These are phyloP conservation scores for Leuciscus idus DNA, from an alignment of 2,113 vertebrate species.

Conservation along the genomic window DNA sequence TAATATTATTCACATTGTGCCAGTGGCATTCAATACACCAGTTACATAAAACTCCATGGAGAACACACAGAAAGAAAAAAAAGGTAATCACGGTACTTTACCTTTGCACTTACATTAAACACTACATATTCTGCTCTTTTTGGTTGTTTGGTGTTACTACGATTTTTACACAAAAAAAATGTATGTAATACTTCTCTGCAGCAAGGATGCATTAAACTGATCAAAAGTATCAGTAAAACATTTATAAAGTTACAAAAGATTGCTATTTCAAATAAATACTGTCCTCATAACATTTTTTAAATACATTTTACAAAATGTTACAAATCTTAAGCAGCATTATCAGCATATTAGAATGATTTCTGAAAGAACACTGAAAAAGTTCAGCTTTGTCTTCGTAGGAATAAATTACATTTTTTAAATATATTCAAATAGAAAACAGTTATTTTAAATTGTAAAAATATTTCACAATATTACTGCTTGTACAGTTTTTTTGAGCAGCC, in stretches of 20 bases:
- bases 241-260: too few relatives aligned
- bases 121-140: not conserved
- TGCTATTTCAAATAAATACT: too few relatives aligned
- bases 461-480: not conserved
- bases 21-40: not conserved
- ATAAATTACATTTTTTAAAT: not conserved
- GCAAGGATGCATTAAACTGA: too few relatives aligned
- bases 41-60: not conserved
- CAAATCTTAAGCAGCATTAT: not conserved
- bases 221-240: too few relatives aligned
- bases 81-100: too few relatives aligned
- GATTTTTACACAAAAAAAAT: too few relatives aligned
- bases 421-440: not conserved
- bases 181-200: too few relatives aligned
- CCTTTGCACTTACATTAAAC: not conserved
- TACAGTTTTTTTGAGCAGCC: not conserved
- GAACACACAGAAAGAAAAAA: too few relatives aligned
- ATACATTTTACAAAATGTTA: too few relatives aligned
- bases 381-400: not conserved
- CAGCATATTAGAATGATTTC: not conserved
- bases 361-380: not conserved
- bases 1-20: not conserved
- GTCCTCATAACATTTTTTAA: too few relatives aligned
- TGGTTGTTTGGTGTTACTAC: too few relatives aligned
- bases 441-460: not conserved